phyloP scores from a whole-genome alignment of 1,140 invertebrate genomes.

The Idris sp. region DNA sequence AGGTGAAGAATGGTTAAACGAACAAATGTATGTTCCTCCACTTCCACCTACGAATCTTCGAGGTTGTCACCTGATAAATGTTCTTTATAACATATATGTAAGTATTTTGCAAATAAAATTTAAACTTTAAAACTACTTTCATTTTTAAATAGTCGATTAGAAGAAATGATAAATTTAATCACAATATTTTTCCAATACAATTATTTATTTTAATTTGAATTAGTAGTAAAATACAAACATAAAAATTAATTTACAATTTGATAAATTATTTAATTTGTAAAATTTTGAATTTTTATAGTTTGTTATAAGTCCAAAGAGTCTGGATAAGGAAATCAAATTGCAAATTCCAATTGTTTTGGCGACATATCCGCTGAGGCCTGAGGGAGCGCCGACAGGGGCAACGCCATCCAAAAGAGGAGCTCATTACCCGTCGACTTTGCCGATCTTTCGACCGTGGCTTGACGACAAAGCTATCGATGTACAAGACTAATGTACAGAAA shows the following conservation, averaged over 20 bases:
- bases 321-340: slow-evolving; percentile 94
- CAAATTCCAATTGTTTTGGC: slow-evolving; percentile 95
- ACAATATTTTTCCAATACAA: too few relatives aligned
- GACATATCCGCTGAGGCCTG: slow-evolving; percentile 91
- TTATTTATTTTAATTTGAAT: too few relatives aligned
- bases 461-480: slow-evolving; percentile 83
- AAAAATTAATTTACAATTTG: too few relatives aligned
- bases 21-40: slow-evolving; percentile 95
- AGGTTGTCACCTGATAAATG: slow-evolving; percentile 95
- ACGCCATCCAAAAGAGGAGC: slow-evolving; percentile 85
- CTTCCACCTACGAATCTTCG: slow-evolving; percentile 96
- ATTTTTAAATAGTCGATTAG: too few relatives aligned
- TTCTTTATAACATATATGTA: slow-evolving; percentile 96
- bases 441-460: slow-evolving; percentile 94
- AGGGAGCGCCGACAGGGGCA: slow-evolving; percentile 80
- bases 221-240: too few relatives aligned
- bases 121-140: too few relatives aligned
- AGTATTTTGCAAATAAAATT: too few relatives aligned
- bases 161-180: too few relatives aligned
- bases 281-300: slow-evolving; percentile 84
- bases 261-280: too few relatives aligned
- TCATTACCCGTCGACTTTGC: slow-evolving; percentile 93
- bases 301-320: slow-evolving; percentile 91
- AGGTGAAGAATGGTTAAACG: slow-evolving; percentile 91
- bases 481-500: slow-evolving; percentile 68